Base-by-base conservation (phyloP, 2,888 invertebrate genomes). In the Scrobipalpa costella region DNA sequence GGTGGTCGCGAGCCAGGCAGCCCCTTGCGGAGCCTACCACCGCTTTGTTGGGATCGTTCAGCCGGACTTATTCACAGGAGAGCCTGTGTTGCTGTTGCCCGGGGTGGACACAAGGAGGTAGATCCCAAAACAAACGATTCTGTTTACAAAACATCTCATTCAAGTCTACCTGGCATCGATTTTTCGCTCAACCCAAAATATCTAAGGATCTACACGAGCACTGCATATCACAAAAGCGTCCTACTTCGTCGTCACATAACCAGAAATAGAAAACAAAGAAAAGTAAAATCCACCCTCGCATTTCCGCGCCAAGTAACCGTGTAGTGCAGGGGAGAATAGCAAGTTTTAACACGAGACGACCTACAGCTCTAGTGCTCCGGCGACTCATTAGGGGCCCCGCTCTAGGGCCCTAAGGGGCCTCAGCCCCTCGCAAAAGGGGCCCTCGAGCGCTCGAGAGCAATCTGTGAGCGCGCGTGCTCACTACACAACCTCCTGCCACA, bases 351-450 rank as follows among this genome's bases (percentile, higher is more conserved):
- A 81, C 84, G 72, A 75, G 77, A 76, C 79, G 89, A 90, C 90
- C 90, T 90, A 90, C 87, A 90, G 79, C 86, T 90, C 87, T 89
- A 90, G 90, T 90, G 88, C 89, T 84, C 89, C 79, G 86, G 88
- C 88, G 83, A 90, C 90, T 91, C 90, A 91, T 91, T 91, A 91
- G 88, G 83, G 84, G 78, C 84, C 86, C 82, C 76, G 81, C 80
- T 81, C 71, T 64, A 73, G 86, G 86, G 83, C 77, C 82, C 84
- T 81, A 77, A 86, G 84, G 84, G 87, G 84, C 75, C 83, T 84
- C 78, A 80, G 78, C 83, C 79, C 78, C 78, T 71, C 72, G 84
- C 83, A 75, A 84, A 86, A 87, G 86, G 86, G 85, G 82, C 83
- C 80, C 86, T 88, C 82, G 85, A 63, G 73, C 71, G 73, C 76